phyloP scores from a whole-genome alignment of 2,113 vertebrate genomes.

The Gobius niger region DNA sequence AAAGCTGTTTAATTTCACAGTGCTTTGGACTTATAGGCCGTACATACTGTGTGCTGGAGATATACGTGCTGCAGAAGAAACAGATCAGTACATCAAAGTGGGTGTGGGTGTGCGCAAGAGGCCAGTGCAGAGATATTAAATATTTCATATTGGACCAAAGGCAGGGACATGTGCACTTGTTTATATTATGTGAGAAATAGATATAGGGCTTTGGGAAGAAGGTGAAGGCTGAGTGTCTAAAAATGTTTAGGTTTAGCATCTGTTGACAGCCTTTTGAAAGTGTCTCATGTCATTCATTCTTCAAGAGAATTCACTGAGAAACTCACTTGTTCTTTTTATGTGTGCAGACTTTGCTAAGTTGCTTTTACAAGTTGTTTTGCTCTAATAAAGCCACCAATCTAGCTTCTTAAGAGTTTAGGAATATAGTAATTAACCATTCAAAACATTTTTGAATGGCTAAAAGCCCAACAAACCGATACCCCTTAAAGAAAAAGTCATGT shows the following conservation, averaged over 20 bases:
- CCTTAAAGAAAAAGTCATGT: no score
- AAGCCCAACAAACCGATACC: no score
- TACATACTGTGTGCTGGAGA: conserved; percentile 34
- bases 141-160: conserved; percentile 36
- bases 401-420: no score
- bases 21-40: conserved; percentile 32
- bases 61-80: conserved; percentile 32
- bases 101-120: conserved; percentile 22
- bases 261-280: conserved; percentile 66
- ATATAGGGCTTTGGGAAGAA: conserved; percentile 44
- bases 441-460: no score
- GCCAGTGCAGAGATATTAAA: conserved; percentile 33
- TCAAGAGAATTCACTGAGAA: no score
- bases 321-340: no score
- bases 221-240: conserved; percentile 47
- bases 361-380: no score
- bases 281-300: background rate
- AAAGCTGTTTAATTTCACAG: conserved; percentile 54
- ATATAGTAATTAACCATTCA: no score
- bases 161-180: conserved; percentile 57
- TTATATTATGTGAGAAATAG: conserved; percentile 51
- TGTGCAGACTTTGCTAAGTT: no score
- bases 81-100: conserved; percentile 53
- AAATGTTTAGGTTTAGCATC: conserved; percentile 57
- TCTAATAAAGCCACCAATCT: no score